Evolutionary conservation across 2,113 vertebrate species (phyloP), one percentile per base, ranked within the genome.

Genomic region (Sinocyclocheilus anophthalmus): DNA sequence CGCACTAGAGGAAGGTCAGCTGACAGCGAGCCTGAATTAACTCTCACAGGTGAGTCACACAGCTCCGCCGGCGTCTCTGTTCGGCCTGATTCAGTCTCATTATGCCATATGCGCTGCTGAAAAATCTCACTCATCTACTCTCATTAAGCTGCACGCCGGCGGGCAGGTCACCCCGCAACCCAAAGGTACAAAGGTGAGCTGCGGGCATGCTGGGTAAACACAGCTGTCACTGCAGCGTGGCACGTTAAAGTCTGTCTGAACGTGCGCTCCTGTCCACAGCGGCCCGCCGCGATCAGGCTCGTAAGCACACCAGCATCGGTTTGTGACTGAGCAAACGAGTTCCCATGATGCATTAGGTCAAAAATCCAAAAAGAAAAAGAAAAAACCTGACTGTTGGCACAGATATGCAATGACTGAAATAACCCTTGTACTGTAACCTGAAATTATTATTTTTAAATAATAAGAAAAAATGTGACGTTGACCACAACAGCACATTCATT

Each of bases 91-190:
- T 80, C 57, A 42, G 26, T 87, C 88, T 90, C 84, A 90, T 85
- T 90, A 89, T 89, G 91, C 88, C 88, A 92, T 85, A 86, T 83
- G 83, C 80, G 61, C 86, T 89, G 87, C 73, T 81, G 77, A 63
- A 82, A 75, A 78, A 30, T 57, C 48, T 78, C 50, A 83, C 65
- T 89, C 57, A 76, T 87, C 81, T 67, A 57, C 65, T 65, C 42
- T 88, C 88, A 90, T 90, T 87, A 57, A 13, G 75, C 53, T 48
- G 75, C 88, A 79, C 85, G 83, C 81, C 76, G 82, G 50, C 63
- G 65, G 63, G 55, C 55, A 84, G 78, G 85, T 73, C 87, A 87
- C 50, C 67, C 80, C 81, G 55, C 59, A 90, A 89, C 61, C 86
- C 89, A 72, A 24, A 48, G 77, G 67, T 81, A 76, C 61, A 87